Conservation (phyloP, 2,888 invertebrate species). For the Drosophila vallismaia region DNA sequence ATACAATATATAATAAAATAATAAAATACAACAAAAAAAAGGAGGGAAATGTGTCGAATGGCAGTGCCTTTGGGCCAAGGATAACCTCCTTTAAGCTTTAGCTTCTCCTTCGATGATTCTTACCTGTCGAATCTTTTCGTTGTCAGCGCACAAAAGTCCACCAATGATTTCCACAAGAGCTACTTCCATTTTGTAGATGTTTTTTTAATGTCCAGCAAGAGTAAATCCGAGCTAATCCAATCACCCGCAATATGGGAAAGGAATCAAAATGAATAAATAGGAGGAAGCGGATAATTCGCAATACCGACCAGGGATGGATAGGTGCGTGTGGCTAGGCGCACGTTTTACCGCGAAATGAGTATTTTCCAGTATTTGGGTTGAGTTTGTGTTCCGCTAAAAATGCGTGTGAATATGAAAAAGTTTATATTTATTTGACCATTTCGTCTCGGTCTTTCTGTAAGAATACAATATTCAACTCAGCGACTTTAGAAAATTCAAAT, state of each 20-base stretch:
- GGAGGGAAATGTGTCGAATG: slow-evolving; percentile 15
- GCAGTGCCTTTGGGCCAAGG: slow-evolving; percentile 7
- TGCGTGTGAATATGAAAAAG: neutral
- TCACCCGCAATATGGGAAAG: neutral
- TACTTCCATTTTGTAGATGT: slow-evolving; percentile 48
- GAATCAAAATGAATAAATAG: neutral
- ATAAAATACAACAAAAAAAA: neutral
- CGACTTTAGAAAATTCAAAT: neutral
- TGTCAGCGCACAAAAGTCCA: slow-evolving; percentile 87
- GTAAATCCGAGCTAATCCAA: neutral
- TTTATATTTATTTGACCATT: neutral
- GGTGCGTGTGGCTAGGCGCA: neutral
- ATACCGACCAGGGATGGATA: slow-evolving; percentile 13
- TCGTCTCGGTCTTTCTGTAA: neutral
- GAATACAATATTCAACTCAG: neutral
- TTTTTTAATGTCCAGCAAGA: neutral
- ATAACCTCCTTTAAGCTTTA: slow-evolving; percentile 8
- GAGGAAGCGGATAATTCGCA: slow-evolving; percentile 21
- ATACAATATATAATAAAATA: too few relatives aligned
- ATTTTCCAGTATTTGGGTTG: neutral
- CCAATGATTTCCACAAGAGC: slow-evolving; percentile 87
- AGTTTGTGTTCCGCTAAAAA: neutral
- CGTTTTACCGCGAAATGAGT: slow-evolving; percentile 17
- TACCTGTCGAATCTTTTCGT: slow-evolving; percentile 86
- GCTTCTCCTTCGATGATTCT: slow-evolving; percentile 35